Evolutionary conservation across 2,888 invertebrate genomes (phyloP).

Genomic region (Callosobruchus maculatus): DNA sequence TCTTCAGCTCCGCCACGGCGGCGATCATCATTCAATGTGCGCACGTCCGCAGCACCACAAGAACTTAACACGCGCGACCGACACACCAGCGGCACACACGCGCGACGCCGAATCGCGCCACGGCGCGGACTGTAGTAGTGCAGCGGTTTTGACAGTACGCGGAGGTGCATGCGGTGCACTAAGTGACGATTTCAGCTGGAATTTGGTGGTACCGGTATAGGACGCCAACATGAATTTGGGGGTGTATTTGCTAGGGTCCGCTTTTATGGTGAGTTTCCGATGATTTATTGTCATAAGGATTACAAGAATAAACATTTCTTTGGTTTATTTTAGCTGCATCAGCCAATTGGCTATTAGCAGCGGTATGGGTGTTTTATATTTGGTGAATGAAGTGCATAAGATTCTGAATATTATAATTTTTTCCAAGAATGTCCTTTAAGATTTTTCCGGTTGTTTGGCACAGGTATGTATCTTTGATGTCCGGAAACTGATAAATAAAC

Average conservation of each 20-base stretch:
- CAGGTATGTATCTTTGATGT: too few relatives aligned
- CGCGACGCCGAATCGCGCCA: not conserved
- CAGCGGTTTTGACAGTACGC: not conserved
- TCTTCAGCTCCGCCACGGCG: slow-evolving; percentile 24
- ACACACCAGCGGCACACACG: not conserved
- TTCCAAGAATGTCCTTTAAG: too few relatives aligned
- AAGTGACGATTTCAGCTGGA: not conserved
- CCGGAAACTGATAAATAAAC: too few relatives aligned
- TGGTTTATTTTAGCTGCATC: too few relatives aligned
- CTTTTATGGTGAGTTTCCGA: not conserved
- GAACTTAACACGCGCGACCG: slow-evolving; percentile 17
- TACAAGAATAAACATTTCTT: too few relatives aligned
- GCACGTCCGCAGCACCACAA: slow-evolving; percentile 24
- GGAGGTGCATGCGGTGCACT: not conserved
- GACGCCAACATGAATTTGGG: not conserved
- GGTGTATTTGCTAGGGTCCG: not conserved
- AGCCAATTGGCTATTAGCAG: too few relatives aligned
- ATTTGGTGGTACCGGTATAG: not conserved
- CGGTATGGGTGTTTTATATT: too few relatives aligned
- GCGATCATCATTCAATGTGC: slow-evolving; percentile 34
- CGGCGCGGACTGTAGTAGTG: not conserved
- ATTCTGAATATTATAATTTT: too few relatives aligned
- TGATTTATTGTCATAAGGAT: too few relatives aligned
- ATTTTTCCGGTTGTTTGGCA: too few relatives aligned
- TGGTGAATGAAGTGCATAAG: too few relatives aligned